These are phyloP conservation scores for Aleadryas rufinucha DNA, from an alignment of 2,113 vertebrate genomes.

Conservation along the genomic window DNA sequence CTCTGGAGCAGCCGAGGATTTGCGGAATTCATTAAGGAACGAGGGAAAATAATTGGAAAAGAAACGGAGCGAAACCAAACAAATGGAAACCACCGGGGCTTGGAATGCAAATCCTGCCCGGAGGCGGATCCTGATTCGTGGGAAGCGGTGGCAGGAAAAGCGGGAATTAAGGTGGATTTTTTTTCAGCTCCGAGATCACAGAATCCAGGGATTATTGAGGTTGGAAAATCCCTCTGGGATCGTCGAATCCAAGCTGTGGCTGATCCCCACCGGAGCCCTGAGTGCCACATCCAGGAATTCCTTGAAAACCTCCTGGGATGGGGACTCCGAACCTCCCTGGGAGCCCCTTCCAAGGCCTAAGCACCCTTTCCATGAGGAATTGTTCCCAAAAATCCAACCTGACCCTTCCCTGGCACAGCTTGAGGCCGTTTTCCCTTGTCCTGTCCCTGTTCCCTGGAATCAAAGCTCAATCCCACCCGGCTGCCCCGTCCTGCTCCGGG, in stretches of 20 bases:
- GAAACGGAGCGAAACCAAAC: not conserved
- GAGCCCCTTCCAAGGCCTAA: not conserved
- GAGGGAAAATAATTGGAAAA: not conserved
- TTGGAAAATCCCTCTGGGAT: not conserved
- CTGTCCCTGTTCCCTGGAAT: not conserved
- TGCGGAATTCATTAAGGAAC: accelerated
- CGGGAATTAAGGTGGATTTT: accelerated
- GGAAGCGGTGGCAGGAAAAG: not conserved
- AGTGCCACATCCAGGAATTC: not conserved
- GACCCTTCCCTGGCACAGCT: not conserved
- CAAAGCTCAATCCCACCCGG: not conserved
- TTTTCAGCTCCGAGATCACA: not conserved
- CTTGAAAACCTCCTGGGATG: not conserved
- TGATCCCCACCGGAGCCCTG: not conserved
- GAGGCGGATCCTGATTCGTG: accelerated
- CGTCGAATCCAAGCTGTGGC: accelerated
- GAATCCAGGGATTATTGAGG: not conserved
- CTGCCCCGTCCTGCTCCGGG: not conserved
- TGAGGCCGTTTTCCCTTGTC: accelerated
- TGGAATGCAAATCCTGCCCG: not conserved
- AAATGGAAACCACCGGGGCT: accelerated
- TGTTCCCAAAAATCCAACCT: not conserved
- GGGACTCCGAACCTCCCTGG: not conserved
- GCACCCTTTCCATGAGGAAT: not conserved
- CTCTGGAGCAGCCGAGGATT: not conserved